These are phyloP conservation scores for Vanacampus margaritifer DNA, from an alignment of 2,113 vertebrate genomes.

Conservation along the genomic window DNA sequence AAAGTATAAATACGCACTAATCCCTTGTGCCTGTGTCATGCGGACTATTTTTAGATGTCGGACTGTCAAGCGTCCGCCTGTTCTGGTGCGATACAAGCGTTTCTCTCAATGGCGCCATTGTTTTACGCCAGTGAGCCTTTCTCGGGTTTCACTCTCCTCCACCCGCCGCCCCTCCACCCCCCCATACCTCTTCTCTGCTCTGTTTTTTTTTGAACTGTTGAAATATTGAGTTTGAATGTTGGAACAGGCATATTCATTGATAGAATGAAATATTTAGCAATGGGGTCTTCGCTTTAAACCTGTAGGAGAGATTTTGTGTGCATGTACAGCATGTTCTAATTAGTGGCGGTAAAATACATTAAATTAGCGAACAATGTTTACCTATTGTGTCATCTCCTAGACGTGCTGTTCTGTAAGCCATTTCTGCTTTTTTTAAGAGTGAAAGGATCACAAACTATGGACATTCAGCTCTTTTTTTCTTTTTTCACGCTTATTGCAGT, in stretches of 20 bases:
- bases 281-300: neutral
- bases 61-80: conserved; percentile 23
- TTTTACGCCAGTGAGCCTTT: conserved; percentile 16
- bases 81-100: conserved; percentile 33
- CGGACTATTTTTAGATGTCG: conserved; percentile 34
- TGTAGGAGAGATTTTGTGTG: neutral
- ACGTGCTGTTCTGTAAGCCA: too few species aligned
- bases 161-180: too few species aligned
- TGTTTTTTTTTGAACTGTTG: neutral
- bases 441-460: too few species aligned
- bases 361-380: too few species aligned
- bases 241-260: conserved; percentile 1
- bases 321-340: neutral
- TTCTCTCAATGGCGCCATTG: conserved; percentile 45
- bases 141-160: conserved; percentile 2
- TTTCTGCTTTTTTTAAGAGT: too few species aligned
- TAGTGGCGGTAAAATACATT: too few species aligned
- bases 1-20: conserved; percentile 11
- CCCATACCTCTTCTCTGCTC: neutral
- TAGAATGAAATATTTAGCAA: neutral
- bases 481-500: too few species aligned
- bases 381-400: too few species aligned
- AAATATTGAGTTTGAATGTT: conserved; percentile 3
- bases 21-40: conserved; percentile 15
- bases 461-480: too few species aligned